These are phyloP conservation scores for Rhagophthalmus giganteus DNA, from an alignment of 2,888 invertebrate genomes.

Conservation along the genomic window DNA sequence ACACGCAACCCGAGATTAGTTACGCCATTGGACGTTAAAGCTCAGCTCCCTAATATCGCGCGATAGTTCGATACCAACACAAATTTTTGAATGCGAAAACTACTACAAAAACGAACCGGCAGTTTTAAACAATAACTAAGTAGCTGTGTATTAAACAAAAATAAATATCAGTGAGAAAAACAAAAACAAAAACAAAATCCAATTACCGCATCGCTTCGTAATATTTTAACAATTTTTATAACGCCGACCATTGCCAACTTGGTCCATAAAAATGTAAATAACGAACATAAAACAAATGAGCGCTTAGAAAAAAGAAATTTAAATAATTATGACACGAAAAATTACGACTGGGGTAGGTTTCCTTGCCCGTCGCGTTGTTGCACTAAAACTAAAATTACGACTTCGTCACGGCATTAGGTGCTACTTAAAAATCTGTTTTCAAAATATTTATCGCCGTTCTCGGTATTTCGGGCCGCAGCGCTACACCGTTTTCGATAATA, in stretches of 20 bases:
- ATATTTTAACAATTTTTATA: not conserved
- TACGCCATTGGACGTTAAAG: too few relatives aligned
- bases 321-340: not conserved
- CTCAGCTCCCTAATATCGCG: too few relatives aligned
- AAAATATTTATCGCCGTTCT: conserved; percentile 30
- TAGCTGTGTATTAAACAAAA: not conserved
- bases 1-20: conserved; percentile 23
- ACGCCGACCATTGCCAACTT: too few relatives aligned
- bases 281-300: not conserved
- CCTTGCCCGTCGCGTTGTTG: not conserved
- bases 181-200: not conserved
- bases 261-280: not conserved
- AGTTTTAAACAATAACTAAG: too few relatives aligned
- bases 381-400: conserved; percentile 32
- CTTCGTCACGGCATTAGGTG: conserved; percentile 34
- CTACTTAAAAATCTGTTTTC: conserved; percentile 32
- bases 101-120: too few relatives aligned
- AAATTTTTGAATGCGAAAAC: too few relatives aligned
- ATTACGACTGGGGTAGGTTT: not conserved
- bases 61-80: too few relatives aligned
- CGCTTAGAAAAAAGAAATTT: not conserved
- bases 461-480: not conserved
- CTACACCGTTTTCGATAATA: not conserved
- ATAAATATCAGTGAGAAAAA: not conserved
- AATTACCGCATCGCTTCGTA: not conserved